phyloP scores from a whole-genome alignment of 2,113 vertebrate genomes.

The Tyrannus savana region DNA sequence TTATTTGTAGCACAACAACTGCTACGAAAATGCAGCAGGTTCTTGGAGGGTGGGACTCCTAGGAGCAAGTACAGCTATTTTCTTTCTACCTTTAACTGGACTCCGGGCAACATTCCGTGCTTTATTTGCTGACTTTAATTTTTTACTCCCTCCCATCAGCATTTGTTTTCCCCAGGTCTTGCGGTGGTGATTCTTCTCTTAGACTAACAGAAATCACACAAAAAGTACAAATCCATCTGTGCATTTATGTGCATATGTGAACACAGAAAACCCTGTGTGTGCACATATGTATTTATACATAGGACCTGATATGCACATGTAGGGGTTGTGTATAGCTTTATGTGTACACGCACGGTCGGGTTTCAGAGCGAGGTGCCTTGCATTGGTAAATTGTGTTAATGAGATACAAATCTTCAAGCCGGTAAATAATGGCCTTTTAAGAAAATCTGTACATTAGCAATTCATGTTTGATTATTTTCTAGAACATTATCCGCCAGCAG shows the following conservation, averaged over 20 bases:
- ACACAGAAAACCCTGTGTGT: neutral
- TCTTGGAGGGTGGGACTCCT: neutral
- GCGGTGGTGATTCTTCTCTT: neutral
- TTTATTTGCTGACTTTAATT: neutral
- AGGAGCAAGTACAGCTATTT: neutral
- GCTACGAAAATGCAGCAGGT: neutral
- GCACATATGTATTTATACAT: neutral
- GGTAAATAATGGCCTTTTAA: neutral
- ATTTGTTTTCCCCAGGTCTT: neutral
- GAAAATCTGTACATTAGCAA: neutral
- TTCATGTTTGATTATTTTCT: neutral
- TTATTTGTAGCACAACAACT: neutral
- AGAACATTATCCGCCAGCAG: neutral
- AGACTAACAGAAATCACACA: neutral
- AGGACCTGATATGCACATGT: accelerated
- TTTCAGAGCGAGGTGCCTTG: neutral
- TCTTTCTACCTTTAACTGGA: neutral
- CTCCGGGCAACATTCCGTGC: neutral
- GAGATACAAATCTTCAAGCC: neutral
- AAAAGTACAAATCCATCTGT: neutral
- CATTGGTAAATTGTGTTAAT: neutral
- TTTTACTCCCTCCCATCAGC: neutral
- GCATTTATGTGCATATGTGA: too few relatives aligned
- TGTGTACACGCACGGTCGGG: neutral
- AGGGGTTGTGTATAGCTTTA: neutral